Evolutionary conservation across 2,113 vertebrate genomes (phyloP).

Genomic region (Nematolebias whitei): DNA sequence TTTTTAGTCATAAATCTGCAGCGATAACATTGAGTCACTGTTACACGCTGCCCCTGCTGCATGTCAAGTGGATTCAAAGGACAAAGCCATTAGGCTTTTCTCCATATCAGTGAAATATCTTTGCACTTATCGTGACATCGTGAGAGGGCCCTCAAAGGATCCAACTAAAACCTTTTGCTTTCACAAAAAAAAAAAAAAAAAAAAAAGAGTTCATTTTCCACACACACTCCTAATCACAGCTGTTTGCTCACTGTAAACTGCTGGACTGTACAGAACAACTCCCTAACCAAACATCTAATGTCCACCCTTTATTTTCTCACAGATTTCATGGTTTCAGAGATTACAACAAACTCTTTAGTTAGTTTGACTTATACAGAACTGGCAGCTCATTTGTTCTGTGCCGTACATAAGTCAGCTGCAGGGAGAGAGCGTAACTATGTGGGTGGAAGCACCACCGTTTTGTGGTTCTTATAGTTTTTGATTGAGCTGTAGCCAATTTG

Average conservation of each 20-base stretch:
- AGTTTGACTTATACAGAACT: constrained; percentile 25
- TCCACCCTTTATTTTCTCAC: constrained; percentile 34
- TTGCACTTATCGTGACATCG: constrained; percentile 47
- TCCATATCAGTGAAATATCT: constrained; percentile 49
- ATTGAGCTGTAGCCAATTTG: too few relatives aligned
- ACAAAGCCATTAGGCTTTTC: constrained; percentile 49
- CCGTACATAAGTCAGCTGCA: not conserved
- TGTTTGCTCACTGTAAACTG: constrained; percentile 51
- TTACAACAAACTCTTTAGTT: constrained; percentile 38
- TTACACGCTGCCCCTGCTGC: constrained; percentile 9
- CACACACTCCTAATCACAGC: constrained; percentile 34
- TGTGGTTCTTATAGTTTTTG: too few relatives aligned
- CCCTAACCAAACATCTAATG: constrained; percentile 61
- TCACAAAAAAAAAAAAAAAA: constrained; percentile 35
- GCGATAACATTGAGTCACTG: constrained; percentile 10
- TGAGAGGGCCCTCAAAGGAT: constrained; percentile 18
- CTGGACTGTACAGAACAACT: constrained; percentile 28
- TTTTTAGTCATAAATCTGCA: constrained; percentile 18
- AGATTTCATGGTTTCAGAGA: constrained; percentile 53
- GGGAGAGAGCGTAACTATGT: too few relatives aligned
- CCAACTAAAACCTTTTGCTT: constrained; percentile 52
- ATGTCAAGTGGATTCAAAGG: constrained; percentile 47
- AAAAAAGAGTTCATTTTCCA: constrained; percentile 11
- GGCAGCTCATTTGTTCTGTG: constrained; percentile 10
- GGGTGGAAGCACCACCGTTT: too few relatives aligned